A percentile compares a stretch with the other conserved stretches of the same genome.
Evolutionary conservation across 2,113 vertebrate genomes (phyloP).

Genomic region (Clarias gariepinus): DNA sequence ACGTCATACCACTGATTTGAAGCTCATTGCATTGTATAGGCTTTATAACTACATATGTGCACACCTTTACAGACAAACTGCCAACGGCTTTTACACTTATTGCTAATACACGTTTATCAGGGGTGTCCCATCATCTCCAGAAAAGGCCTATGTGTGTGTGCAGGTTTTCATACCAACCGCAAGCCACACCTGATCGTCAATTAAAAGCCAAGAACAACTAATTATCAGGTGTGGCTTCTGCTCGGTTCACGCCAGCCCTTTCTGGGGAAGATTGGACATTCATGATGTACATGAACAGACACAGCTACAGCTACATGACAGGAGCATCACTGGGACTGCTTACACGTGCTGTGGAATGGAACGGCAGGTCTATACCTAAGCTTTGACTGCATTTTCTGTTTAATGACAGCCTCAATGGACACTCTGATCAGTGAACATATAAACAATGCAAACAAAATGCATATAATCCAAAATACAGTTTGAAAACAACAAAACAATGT

Average conservation of each 20-base stretch:
- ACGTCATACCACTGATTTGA: not conserved
- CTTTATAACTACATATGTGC: not conserved
- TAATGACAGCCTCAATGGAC: not conserved
- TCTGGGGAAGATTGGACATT: too few species aligned
- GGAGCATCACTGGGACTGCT: not conserved
- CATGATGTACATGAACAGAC: not conserved
- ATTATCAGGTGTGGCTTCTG: too few species aligned
- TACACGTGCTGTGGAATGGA: not conserved
- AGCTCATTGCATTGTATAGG: not conserved
- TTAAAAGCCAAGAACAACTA: too few species aligned
- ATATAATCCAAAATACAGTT: not conserved
- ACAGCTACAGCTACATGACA: too few species aligned
- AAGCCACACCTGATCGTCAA: too few species aligned
- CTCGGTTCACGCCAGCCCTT: too few species aligned
- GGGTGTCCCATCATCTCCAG: too few species aligned
- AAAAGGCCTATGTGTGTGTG: too few species aligned
- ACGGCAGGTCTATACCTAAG: not conserved
- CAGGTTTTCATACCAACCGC: too few species aligned
- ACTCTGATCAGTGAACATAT: not conserved
- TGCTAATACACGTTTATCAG: too few species aligned
- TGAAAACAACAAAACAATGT: not conserved
- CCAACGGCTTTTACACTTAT: not conserved
- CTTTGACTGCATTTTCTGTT: not conserved
- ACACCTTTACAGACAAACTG: not conserved
- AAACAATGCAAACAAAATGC: not conserved